Evolutionary conservation across 1,140 invertebrate species (phyloP).

Genomic region (Mylabris phalerata): DNA sequence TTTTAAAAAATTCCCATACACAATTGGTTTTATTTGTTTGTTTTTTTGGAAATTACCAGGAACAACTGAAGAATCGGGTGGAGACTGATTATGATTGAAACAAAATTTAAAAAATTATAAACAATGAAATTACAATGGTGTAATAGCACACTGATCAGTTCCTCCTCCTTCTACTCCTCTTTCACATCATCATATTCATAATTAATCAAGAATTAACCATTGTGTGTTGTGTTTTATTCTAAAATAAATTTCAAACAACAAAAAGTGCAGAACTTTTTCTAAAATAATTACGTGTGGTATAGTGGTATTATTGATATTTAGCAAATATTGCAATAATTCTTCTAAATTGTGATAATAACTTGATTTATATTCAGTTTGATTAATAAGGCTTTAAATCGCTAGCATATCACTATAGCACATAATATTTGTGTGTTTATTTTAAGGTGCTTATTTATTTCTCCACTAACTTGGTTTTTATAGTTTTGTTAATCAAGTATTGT

Average conservation of each 20-base stretch:
- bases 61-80: slow-evolving; percentile 41
- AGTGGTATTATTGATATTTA: slow-evolving; percentile 2
- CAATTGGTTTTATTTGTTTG: slow-evolving; percentile 23
- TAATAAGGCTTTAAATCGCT: too few relatives aligned
- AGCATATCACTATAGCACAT: slow-evolving; percentile 7
- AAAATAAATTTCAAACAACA: not conserved
- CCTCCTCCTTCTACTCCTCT: not conserved
- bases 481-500: not conserved
- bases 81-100: slow-evolving; percentile 38
- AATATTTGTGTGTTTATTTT: not conserved
- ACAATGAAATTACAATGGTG: slow-evolving; percentile 9
- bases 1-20: not conserved
- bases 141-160: slow-evolving; percentile 35
- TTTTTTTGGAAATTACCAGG: slow-evolving; percentile 33
- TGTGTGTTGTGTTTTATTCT: slow-evolving; percentile 3
- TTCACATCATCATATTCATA: not conserved
- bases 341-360: too few relatives aligned
- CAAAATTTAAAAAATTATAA: not conserved
- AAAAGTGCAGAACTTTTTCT: not conserved
- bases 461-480: slow-evolving; percentile 18
- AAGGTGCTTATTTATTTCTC: slow-evolving; percentile 1
- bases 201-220: not conserved
- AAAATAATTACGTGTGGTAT: slow-evolving; percentile 3
- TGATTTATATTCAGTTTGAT: too few relatives aligned
- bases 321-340: not conserved